phyloP scores from a whole-genome alignment of 1,140 invertebrate species.

The Drosophila nasuta region DNA sequence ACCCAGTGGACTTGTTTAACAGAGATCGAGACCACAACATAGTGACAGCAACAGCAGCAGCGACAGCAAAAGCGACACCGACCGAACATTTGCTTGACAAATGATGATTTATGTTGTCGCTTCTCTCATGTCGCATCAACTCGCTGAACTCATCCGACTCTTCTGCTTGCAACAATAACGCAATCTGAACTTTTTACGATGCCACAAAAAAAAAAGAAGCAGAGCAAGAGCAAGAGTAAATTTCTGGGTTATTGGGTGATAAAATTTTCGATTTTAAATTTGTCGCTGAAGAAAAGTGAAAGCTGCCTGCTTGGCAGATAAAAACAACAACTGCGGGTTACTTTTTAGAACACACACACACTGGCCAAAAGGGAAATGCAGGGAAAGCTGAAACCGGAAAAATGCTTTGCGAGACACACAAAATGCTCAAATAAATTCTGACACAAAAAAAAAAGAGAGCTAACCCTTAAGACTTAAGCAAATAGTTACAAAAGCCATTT shows the following conservation, averaged over 20 bases:
- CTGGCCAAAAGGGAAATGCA: neutral
- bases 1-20: constrained; percentile 42
- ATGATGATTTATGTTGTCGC: constrained; percentile 65
- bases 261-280: constrained; percentile 58
- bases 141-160: constrained; percentile 9
- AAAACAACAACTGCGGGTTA: constrained; percentile 7
- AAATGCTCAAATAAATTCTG: constrained; percentile 30
- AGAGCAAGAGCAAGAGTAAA: constrained; percentile 18
- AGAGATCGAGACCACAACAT: constrained; percentile 20
- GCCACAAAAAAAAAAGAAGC: constrained; percentile 18
- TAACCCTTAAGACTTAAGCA: constrained; percentile 15
- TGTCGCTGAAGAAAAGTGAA: constrained; percentile 40
- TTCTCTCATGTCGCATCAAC: neutral
- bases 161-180: constrained; percentile 16
- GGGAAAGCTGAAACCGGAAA: constrained; percentile 13
- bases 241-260: constrained; percentile 55
- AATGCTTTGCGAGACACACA: constrained; percentile 23
- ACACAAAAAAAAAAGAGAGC: neutral
- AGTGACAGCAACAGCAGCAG: neutral
- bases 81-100: constrained; percentile 43
- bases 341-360: neutral
- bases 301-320: constrained; percentile 19
- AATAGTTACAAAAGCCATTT: constrained; percentile 45
- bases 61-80: neutral
- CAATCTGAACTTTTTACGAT: constrained; percentile 44